Percentiles rank a stretch among this genome's conserved stretches.
These are phyloP conservation scores for Nerophis ophidion DNA, from an alignment of 2,113 vertebrate species.

Conservation along the genomic window DNA sequence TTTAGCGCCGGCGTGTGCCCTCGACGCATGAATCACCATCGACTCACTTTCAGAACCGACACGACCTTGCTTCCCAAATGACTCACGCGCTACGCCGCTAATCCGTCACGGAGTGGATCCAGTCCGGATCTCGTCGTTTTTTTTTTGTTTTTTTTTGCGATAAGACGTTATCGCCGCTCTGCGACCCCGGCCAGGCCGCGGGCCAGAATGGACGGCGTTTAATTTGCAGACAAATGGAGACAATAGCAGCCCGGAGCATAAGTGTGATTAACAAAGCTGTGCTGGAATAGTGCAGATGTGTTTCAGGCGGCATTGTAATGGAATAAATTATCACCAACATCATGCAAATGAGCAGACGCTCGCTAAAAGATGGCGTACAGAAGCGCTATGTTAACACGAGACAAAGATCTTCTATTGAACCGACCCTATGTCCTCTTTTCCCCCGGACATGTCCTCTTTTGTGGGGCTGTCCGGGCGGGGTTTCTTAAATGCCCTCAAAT, in stretches of 20 bases:
- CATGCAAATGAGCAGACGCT: conserved; percentile 12
- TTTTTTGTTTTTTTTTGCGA: not conserved
- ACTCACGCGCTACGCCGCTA: conserved; percentile 28
- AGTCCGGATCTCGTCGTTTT: not conserved
- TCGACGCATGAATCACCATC: conserved; percentile 22
- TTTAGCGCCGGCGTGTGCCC: conserved; percentile 4
- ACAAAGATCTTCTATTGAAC: no score
- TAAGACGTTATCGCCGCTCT: not conserved
- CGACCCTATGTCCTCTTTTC: no score
- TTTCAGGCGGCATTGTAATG: conserved; percentile 13
- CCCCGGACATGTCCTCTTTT: no score
- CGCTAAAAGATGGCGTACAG: not conserved
- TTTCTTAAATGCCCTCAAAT: no score
- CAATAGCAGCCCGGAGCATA: not conserved
- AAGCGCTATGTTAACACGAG: no score
- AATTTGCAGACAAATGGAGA: conserved; percentile 1
- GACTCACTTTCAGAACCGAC: conserved; percentile 31
- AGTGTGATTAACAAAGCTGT: conserved; percentile 11
- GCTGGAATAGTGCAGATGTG: conserved; percentile 7
- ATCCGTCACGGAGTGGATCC: conserved; percentile 6
- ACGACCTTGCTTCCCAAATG: conserved; percentile 25
- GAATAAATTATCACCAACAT: conserved; percentile 10
- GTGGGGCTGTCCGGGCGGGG: no score
- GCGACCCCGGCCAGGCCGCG: not conserved
- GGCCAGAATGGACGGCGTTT: not conserved